A percentile compares a stretch with the other conserved stretches of the same genome.
Evolutionary conservation across 2,888 invertebrate genomes (phyloP).

Genomic region (Noctua fimbriata): DNA sequence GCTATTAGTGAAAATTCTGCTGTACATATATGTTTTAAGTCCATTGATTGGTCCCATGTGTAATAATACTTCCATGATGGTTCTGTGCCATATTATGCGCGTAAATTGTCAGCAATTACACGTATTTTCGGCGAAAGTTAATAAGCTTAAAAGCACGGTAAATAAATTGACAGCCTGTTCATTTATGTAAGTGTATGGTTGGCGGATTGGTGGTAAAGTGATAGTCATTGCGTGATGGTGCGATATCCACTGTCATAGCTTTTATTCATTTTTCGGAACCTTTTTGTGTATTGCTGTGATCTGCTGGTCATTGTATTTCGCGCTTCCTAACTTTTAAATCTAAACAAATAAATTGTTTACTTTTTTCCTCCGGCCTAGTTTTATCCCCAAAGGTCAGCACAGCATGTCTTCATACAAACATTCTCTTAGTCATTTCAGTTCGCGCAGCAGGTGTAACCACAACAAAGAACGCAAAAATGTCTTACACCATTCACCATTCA

Average conservation of each 20-base stretch:
- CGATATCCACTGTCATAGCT: slow-evolving; percentile 8
- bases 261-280: not conserved
- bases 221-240: slow-evolving; percentile 35
- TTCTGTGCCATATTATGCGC: not conserved
- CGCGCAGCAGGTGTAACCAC: not conserved
- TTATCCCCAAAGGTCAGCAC: not conserved
- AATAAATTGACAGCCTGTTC: slow-evolving; percentile 17
- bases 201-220: slow-evolving; percentile 2
- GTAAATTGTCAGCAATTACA: slow-evolving; percentile 42
- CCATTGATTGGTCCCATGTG: not conserved
- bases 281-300: not conserved
- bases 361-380: no score
- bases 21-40: not conserved
- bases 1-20: not conserved
- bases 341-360: no score
- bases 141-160: slow-evolving; percentile 51
- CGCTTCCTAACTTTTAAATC: not conserved
- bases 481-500: slow-evolving; percentile 5
- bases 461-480: not conserved
- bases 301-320: not conserved
- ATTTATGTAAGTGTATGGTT: slow-evolving; percentile 31
- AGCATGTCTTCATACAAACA: no score
- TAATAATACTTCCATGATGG: not conserved
- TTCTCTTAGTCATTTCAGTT: not conserved
- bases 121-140: slow-evolving; percentile 44